Evolutionary conservation across 2,797 vertebrate species (phyloP), one percentile per base, ranked within the genome.

Genomic region (Spatula clypeata): DNA sequence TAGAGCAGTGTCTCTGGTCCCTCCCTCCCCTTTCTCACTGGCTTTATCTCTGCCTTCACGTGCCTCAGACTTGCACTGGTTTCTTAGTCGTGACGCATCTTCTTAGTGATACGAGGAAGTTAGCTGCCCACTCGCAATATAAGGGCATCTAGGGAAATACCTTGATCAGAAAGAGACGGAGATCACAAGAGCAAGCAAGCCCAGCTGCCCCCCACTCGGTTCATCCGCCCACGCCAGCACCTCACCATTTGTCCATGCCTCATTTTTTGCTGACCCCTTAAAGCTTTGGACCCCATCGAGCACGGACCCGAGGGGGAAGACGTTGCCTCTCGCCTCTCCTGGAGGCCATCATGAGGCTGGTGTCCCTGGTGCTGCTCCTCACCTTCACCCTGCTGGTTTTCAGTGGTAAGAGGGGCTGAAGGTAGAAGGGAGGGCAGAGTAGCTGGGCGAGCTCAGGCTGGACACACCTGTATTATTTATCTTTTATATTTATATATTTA

Each of bases 31-130:
- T 76, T 47, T 80, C 61, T 81, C 44, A 31, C 49, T 53, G 36
- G 4, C 86, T 86, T 54, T 61, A 76, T 42, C 49, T 64, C 57
- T 94, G 79, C 75, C 84, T 90, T 94, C 95, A 94, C 82, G 66
- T 97, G 97, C 90, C 73, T 79, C 69, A 67, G 53, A 58, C 57
- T 89, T 13, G 9, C 2, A 18, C 49, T 71, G 82, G 65, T 86
- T 96, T 96, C 93, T 96, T 95, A 86, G 38, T 40, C 20, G 0
- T 97, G 97, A 97, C 95, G 95, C 90, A 92, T 57, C 69, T 67
- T 84, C 93, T 82, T 53, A 61, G 77, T 40, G 74, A 91, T 90
- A 32, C 1, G 66, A 90, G 94, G 94, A 97, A 97, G 92, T 29
- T 31, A 18, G 54, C 96, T 96, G 91, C 94, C 96, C 93, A 86